These are phyloP conservation scores for Isoperla grammatica DNA, from an alignment of 2,888 invertebrate genomes.

Conservation along the genomic window DNA sequence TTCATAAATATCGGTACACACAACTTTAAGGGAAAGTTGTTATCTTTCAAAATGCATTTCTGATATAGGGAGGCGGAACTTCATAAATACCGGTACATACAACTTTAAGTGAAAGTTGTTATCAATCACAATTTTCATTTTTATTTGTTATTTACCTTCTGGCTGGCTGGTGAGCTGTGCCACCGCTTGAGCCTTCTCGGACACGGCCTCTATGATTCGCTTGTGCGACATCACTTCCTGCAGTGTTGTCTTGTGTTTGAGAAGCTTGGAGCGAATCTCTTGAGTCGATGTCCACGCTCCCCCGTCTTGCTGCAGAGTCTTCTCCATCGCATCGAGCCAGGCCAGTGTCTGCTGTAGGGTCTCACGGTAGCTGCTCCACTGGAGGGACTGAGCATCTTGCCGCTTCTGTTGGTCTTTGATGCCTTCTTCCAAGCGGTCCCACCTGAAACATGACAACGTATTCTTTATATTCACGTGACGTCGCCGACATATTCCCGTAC, in stretches of 20 bases:
- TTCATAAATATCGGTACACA: too few relatives aligned
- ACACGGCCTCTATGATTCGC: constrained; percentile 81
- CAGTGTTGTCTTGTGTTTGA: constrained; percentile 78
- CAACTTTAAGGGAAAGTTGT: too few relatives aligned
- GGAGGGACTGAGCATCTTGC: constrained; percentile 75
- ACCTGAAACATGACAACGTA: constrained; percentile 50
- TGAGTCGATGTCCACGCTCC: constrained; percentile 70
- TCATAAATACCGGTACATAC: too few relatives aligned
- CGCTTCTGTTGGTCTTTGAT: constrained; percentile 79
- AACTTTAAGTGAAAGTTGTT: too few relatives aligned
- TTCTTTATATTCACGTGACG: too few relatives aligned
- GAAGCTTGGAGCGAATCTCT: constrained; percentile 75
- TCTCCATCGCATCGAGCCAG: constrained; percentile 86
- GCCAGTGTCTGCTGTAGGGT: constrained; percentile 71
- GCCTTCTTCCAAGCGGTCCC: constrained; percentile 81
- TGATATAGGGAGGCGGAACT: too few relatives aligned
- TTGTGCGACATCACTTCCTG: constrained; percentile 91
- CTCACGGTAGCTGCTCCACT: constrained; percentile 81
- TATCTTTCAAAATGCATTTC: too few relatives aligned
- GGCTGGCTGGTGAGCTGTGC: constrained; percentile 18
- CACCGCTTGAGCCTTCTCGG: constrained; percentile 75
- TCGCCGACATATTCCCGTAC: too few relatives aligned
- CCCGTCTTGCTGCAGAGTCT: constrained; percentile 63
- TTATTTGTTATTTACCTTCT: neutral
- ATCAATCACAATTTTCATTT: too few relatives aligned